Percentiles rank a stretch among this genome's conserved stretches.
Conservation (phyloP, 2,113 vertebrate genomes). For the Orthonyx spaldingii region DNA sequence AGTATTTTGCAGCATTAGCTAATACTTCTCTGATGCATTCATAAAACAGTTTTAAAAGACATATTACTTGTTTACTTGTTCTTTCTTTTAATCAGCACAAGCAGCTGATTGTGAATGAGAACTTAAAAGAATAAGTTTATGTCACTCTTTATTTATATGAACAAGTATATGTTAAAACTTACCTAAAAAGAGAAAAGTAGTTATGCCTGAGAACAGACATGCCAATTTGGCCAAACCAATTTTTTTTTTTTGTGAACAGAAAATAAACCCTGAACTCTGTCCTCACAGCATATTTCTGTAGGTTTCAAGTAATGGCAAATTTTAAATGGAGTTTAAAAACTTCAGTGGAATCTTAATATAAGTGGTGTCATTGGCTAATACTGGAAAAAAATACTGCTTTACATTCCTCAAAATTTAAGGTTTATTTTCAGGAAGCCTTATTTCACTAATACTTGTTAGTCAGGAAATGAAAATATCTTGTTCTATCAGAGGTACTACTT, state of each 20-base stretch:
- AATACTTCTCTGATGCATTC: background rate
- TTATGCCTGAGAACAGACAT: background rate
- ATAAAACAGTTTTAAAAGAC: background rate
- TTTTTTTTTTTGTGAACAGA: background rate
- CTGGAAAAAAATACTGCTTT: background rate
- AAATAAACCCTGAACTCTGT: background rate
- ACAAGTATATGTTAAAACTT: background rate
- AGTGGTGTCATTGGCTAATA: background rate
- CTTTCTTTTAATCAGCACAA: background rate
- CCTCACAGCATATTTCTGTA: background rate
- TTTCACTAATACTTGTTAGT: background rate
- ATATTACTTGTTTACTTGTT: background rate
- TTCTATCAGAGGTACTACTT: background rate
- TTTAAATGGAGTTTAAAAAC: background rate
- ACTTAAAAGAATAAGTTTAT: background rate
- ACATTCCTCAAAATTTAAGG: background rate
- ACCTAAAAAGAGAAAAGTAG: background rate
- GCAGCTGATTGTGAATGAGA: background rate
- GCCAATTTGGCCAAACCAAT: background rate
- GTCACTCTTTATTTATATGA: background rate
- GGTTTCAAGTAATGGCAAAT: background rate
- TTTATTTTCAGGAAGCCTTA: background rate
- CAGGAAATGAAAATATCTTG: background rate
- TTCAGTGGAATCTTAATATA: background rate
- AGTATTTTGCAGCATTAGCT: background rate